Conservation (phyloP, 2,888 invertebrate genomes). For the Capitulum mitella region DNA sequence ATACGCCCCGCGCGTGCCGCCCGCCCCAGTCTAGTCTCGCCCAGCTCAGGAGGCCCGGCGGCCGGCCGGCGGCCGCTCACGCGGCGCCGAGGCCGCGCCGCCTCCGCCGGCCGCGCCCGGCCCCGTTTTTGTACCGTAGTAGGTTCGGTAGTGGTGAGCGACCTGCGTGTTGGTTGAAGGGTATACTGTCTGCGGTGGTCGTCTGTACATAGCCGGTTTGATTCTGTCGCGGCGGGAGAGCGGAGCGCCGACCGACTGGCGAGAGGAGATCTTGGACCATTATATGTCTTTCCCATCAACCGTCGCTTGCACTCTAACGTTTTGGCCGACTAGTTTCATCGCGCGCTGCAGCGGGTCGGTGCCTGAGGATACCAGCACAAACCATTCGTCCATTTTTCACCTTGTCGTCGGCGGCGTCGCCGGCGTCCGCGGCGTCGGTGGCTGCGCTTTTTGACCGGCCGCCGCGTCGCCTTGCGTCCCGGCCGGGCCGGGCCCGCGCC, state of each 20-base stretch:
- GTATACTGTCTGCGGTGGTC: background rate
- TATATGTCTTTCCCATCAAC: conserved; percentile 21
- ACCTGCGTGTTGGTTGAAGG: background rate
- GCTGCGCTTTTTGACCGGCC: background rate
- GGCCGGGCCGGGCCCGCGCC: no score
- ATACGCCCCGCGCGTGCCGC: background rate
- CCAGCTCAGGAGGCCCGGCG: conserved; percentile 10
- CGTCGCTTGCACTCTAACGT: conserved; percentile 3
- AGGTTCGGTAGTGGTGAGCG: background rate
- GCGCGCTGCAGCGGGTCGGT: background rate
- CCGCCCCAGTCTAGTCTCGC: conserved; percentile 5
- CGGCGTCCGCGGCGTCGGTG: background rate
- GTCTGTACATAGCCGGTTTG: background rate
- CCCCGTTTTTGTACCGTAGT: conserved; percentile 8
- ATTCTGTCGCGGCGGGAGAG: no score
- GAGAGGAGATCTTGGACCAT: conserved; percentile 6
- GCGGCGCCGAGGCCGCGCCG: no score
- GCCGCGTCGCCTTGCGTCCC: background rate
- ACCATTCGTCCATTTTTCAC: conserved; percentile 25
- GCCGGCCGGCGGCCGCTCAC: background rate
- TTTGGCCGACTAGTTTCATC: background rate
- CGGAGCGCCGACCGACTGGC: background rate
- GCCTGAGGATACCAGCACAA: conserved; percentile 13
- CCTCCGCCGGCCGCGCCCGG: background rate
- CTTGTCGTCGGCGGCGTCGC: conserved; percentile 4